Percentiles rank a stretch among this genome's conserved stretches.
These are phyloP conservation scores for Tetragonula clypearis DNA, from an alignment of 1,140 invertebrate genomes.

Conservation along the genomic window DNA sequence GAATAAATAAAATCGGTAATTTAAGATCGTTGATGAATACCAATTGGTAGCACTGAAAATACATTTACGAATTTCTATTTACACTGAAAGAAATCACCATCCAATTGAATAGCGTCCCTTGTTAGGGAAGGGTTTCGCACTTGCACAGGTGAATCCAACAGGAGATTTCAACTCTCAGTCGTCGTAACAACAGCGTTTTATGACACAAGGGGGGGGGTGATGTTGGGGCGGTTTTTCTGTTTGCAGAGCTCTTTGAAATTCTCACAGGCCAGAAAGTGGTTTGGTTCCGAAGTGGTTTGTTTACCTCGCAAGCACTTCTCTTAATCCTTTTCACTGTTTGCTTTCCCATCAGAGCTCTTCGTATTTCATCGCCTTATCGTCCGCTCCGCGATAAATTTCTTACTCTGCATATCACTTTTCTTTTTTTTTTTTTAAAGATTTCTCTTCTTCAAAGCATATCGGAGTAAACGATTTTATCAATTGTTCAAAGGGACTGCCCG, in stretches of 20 bases:
- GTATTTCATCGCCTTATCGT: not conserved
- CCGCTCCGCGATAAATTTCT: too few species aligned
- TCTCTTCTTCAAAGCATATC: not conserved
- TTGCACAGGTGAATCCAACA: not conserved
- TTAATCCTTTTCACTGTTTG: slow-evolving; percentile 62
- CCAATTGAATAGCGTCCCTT: not conserved
- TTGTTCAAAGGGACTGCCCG: not conserved
- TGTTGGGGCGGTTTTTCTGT: slow-evolving; percentile 31
- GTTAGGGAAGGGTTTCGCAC: not conserved
- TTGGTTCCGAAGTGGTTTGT: slow-evolving; percentile 39
- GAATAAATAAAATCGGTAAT: too few species aligned
- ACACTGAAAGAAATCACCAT: not conserved
- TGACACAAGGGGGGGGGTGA: slow-evolving; percentile 4
- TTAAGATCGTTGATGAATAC: too few species aligned
- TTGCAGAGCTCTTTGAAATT: slow-evolving; percentile 46
- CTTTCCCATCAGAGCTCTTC: slow-evolving; percentile 50
- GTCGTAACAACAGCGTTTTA: slow-evolving; percentile 31
- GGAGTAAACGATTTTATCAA: not conserved
- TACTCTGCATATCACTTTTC: not conserved
- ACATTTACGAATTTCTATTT: too few species aligned
- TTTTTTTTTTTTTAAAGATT: not conserved
- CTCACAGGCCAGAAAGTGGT: slow-evolving; percentile 49
- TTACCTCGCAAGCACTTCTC: slow-evolving; percentile 56
- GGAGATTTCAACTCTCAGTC: slow-evolving; percentile 41
- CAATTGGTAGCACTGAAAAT: too few species aligned